phyloP scores from a whole-genome alignment of 2,888 invertebrate genomes.

The Drosophila siamana region DNA sequence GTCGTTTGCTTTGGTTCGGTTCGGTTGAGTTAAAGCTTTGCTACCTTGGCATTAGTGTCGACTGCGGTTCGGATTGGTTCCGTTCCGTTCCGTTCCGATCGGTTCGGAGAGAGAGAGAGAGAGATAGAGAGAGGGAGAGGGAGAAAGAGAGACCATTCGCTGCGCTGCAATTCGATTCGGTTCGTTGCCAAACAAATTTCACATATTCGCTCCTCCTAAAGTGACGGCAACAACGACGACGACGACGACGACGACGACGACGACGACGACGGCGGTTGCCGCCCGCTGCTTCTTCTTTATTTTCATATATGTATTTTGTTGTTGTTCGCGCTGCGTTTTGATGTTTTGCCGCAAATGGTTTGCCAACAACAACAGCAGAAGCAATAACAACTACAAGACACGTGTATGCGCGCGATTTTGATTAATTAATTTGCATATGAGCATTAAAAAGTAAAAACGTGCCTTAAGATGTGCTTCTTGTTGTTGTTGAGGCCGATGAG shows the following conservation, averaged over 20 bases:
- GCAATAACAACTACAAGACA: conserved; percentile 42
- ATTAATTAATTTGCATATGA: conserved; percentile 80
- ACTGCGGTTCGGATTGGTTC: too few species aligned
- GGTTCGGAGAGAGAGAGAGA: neutral
- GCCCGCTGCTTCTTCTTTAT: conserved; percentile 57
- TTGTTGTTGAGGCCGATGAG: conserved; percentile 28
- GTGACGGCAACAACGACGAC: conserved; percentile 22
- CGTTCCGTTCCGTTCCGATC: conserved; percentile 21
- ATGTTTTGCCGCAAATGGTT: conserved; percentile 75
- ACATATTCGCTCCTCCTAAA: conserved; percentile 39
- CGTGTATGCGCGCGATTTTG: conserved; percentile 72
- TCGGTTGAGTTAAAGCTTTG: too few species aligned
- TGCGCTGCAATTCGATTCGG: conserved; percentile 47
- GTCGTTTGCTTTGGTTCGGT: too few species aligned
- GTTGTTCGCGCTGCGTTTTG: conserved; percentile 62
- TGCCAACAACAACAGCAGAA: conserved; percentile 52
- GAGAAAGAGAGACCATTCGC: neutral
- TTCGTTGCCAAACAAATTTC: conserved; percentile 53
- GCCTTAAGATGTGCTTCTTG: too few species aligned
- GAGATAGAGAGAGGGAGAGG: too few species aligned
- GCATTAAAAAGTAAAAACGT: conserved; percentile 62
- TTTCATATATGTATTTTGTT: conserved; percentile 20
- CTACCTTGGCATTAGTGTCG: too few species aligned
- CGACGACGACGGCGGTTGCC: conserved; percentile 32
- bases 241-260: conserved; percentile 15